Evolutionary conservation across 2,888 invertebrate species (phyloP).

Genomic region (Thumatha senex): DNA sequence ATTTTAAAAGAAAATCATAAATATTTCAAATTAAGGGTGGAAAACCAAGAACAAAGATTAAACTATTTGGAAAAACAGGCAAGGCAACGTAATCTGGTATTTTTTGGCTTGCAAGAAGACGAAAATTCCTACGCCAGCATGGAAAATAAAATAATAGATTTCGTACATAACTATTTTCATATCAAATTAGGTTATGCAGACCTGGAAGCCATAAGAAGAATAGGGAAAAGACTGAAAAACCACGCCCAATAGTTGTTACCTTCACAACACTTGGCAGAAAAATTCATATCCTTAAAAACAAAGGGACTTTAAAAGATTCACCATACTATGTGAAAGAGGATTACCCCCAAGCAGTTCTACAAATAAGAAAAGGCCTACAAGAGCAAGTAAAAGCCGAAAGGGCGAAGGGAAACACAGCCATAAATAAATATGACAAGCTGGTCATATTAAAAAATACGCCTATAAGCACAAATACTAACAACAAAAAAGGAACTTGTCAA

Average conservation of each 20-base stretch:
- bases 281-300: constrained; percentile 15
- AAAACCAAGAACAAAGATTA: too few species aligned
- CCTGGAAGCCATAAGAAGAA: constrained; percentile 17
- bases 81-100: constrained; percentile 15
- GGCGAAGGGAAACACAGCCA: constrained; percentile 20
- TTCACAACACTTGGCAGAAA: constrained; percentile 19
- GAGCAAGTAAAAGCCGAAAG: constrained; percentile 17
- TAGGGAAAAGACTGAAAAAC: constrained; percentile 17
- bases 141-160: constrained; percentile 9
- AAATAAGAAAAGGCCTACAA: constrained; percentile 21
- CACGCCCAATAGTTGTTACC: constrained; percentile 17
- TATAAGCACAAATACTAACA: constrained; percentile 3
- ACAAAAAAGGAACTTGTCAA: constrained; percentile 15
- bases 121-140: constrained; percentile 10
- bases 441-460: constrained; percentile 9
- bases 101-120: constrained; percentile 18
- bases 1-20: constrained; percentile 3
- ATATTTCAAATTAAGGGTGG: too few species aligned
- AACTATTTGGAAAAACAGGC: constrained; percentile 17
- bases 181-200: constrained; percentile 13
- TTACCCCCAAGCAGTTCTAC: constrained; percentile 12
- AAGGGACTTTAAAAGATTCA: constrained; percentile 17
- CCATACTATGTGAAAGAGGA: constrained; percentile 20
- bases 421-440: constrained; percentile 24
- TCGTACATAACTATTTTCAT: constrained; percentile 11